Evolutionary conservation across 2,797 vertebrate species (phyloP).

Genomic region (Lutjanus campechanus): DNA sequence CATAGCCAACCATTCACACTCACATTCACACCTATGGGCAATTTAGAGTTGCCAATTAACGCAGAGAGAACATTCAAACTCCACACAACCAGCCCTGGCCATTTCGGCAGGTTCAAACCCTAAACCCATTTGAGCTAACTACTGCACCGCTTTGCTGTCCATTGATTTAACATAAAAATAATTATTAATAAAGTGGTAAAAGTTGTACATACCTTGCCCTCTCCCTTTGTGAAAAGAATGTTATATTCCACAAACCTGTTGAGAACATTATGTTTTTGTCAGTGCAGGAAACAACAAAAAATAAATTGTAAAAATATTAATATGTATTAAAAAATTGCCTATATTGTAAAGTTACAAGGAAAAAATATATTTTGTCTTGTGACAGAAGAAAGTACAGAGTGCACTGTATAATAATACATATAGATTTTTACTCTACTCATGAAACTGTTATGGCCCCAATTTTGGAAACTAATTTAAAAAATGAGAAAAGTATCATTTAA

Average conservation of each 20-base stretch:
- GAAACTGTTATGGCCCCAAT: neutral
- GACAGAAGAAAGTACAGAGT: neutral
- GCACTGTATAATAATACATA: neutral
- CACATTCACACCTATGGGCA: neutral
- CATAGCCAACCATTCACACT: neutral
- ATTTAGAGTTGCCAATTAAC: neutral
- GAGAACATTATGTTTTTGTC: constrained; percentile 15
- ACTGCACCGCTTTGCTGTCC: too few relatives aligned
- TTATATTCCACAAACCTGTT: constrained; percentile 52
- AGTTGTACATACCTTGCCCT: constrained; percentile 48
- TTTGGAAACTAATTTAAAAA: neutral
- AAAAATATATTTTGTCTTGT: neutral
- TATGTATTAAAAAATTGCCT: neutral
- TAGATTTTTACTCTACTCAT: neutral
- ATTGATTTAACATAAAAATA: neutral
- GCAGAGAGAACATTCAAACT: neutral
- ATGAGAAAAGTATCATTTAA: neutral
- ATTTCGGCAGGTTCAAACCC: neutral
- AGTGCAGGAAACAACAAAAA: constrained; percentile 2
- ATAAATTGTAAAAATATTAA: neutral
- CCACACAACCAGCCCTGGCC: neutral
- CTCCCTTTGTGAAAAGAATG: constrained; percentile 34
- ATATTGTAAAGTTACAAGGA: neutral
- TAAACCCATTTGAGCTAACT: neutral
- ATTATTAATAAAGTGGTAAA: neutral